Base-by-base conservation (phyloP, 2,888 invertebrate genomes). In the Chamaedrilus cognettii region DNA sequence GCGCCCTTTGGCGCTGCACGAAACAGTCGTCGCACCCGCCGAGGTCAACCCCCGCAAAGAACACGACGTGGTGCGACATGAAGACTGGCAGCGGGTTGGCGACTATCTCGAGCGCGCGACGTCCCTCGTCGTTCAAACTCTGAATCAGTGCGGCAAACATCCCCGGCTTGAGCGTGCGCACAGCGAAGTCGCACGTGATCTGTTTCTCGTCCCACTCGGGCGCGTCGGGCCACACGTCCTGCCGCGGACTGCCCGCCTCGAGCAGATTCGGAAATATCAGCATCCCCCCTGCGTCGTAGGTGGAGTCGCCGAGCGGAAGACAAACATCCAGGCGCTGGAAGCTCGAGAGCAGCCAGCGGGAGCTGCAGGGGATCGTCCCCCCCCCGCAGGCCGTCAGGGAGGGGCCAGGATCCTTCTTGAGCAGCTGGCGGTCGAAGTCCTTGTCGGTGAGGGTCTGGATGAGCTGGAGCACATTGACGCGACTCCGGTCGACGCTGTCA, bases 191-290 rank as follows among this genome's bases (percentile, higher is more conserved):
- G 60, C 73, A 74, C 23, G 75, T 75, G n/a, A 75, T 71, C 67
- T 75, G 75, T 52, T 72, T 75, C 66, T 75, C 75, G 63, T 75
- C 75, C 75, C 75, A 75, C 63, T 75, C 75, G 0, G 75, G 75
- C 26, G 75, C 65, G 64, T 75, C 74, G 28, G 75, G 73, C 75
- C 75, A 75, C 7, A 75, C 72, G 61, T 75, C 74, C 31, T 61
- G 68, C 32, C 68, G 71, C 42, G 74, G 73, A 52, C 65, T 65
- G 26, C 75, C 75, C 2, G 67, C 59, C 60, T 75, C 75, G 32
- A 75, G 69, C 60, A 75, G 56, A 58, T 70, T 68, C 23, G 75
- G 75, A 50, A 75, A 60, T 15, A 75, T 66, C 34, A 67, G 70
- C 7, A 70, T 50, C 49, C 72, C 64, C 7, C 5, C 55, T 19